Evolutionary conservation across 2,113 vertebrate genomes (phyloP).

Genomic region (Crotalus viridis): DNA sequence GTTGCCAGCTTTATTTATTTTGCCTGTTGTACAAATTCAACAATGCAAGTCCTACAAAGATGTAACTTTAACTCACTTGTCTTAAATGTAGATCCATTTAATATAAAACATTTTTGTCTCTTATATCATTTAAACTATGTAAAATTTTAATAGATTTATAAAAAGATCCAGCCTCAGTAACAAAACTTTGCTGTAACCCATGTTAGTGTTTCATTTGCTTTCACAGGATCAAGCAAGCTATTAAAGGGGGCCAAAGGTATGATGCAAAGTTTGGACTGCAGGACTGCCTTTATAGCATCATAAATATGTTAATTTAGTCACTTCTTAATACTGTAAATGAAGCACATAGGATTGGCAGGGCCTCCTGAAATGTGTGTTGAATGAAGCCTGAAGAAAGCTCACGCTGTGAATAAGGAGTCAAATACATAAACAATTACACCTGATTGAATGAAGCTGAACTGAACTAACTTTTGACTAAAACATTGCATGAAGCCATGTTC

Average conservation of each 20-base stretch:
- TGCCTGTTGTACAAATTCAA: slow-evolving; percentile 58
- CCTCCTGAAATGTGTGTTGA: neutral
- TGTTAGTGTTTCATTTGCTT: neutral
- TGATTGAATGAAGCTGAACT: neutral
- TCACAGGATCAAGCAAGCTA: slow-evolving; percentile 7
- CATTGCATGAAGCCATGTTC: neutral
- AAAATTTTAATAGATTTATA: slow-evolving; percentile 16
- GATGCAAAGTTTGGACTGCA: neutral
- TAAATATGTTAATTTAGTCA: neutral
- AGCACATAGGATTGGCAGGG: neutral
- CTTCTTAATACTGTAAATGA: neutral
- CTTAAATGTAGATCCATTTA: slow-evolving; percentile 46
- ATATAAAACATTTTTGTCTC: slow-evolving; percentile 51
- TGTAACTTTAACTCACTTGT: slow-evolving; percentile 56
- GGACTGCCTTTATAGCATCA: neutral
- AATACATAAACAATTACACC: neutral
- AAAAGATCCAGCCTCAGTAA: neutral
- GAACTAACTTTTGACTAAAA: neutral
- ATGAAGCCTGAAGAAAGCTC: neutral
- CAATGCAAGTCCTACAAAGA: slow-evolving; percentile 56
- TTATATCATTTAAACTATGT: slow-evolving; percentile 42
- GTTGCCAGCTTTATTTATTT: slow-evolving; percentile 57
- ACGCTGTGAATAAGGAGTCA: neutral
- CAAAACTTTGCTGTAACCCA: neutral
- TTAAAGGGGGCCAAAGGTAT: neutral